phyloP scores from a whole-genome alignment of 2,797 vertebrate species.

The Thunnus albacares region DNA sequence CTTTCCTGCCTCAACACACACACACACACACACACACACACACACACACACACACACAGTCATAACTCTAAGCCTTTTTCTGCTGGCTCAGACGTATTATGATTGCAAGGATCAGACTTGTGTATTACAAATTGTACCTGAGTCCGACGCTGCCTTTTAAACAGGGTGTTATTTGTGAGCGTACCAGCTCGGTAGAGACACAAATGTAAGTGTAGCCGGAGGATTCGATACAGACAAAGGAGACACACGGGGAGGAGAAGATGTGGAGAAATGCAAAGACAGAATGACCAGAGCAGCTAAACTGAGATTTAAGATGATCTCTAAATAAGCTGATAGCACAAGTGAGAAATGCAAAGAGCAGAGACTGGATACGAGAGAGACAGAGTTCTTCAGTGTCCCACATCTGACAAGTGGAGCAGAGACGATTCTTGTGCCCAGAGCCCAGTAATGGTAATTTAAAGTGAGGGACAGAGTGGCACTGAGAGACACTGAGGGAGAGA shows the following conservation, averaged over 20 bases:
- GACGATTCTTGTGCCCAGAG: constrained; percentile 71
- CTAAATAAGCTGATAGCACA: constrained; percentile 42
- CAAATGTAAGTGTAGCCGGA: background rate
- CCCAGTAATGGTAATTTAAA: constrained; percentile 81
- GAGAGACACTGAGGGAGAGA: constrained; percentile 57
- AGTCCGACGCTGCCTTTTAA: constrained; percentile 26
- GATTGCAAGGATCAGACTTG: constrained; percentile 55
- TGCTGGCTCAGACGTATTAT: constrained; percentile 58
- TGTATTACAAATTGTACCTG: constrained; percentile 48
- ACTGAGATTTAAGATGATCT: constrained; percentile 43
- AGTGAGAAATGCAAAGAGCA: constrained; percentile 33
- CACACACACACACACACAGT: constrained; percentile 35
- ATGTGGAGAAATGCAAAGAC: constrained; percentile 24
- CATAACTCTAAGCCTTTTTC: constrained; percentile 51
- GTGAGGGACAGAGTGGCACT: constrained; percentile 73
- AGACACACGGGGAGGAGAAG: background rate
- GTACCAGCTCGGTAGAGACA: constrained; percentile 6
- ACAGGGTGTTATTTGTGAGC: constrained; percentile 17
- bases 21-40: constrained; percentile 21
- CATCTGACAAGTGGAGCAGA: constrained; percentile 83
- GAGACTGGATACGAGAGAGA: constrained; percentile 47
- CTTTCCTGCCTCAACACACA: constrained; percentile 24
- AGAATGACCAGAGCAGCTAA: constrained; percentile 27
- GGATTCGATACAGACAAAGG: constrained; percentile 14
- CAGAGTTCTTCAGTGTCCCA: constrained; percentile 68